Base-by-base conservation (phyloP, 2,797 vertebrate species). In the Centropyge bicolor region DNA sequence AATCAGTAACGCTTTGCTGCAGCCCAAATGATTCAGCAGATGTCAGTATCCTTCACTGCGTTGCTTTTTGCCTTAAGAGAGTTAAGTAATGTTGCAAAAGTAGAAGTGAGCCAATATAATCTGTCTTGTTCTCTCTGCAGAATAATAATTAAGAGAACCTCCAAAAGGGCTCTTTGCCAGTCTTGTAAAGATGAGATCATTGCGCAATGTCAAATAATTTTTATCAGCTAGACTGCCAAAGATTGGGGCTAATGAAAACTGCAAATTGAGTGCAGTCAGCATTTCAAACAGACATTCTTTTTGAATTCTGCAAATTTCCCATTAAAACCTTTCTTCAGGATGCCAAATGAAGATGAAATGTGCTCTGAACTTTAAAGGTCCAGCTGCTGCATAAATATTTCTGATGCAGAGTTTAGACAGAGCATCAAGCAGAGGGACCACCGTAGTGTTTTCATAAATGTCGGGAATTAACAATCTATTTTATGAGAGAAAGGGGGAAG, bases 111-210 rank as follows among this genome's bases (percentile, higher is more conserved):
- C 88, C 88, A 91, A 87, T 86, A 84, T 86, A 79, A 89, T 86
- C 82, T 83, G 86, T 86, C 83, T 83, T 77, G 74, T 85, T 73
- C 83, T 80, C 84, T 83, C 88, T 77, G 88, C 85, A 89, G 86
- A 89, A 87, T 90, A 93, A 90, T 95, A 93, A 95, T 95, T 94
- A 94, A 94, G 91, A 90, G 76, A 92, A 91, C 91, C 91, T 93
- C 88, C 90, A 91, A 92, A 93, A 88, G 91, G 92, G 93, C 93
- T 84, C 87, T 46, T 91, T 93, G 94, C 94, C 95, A 94, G 88
- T 87, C 81, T 90, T 91, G 91, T 93, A 91, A 88, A 84, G 92
- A 95, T 95, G 94, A 95, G 91, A 92, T 95, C 95, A 96, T 94
- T 91, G 90, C 90, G 92, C 91, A 89, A 84, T 90, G 92, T 94